phyloP scores from a whole-genome alignment of 2,888 invertebrate genomes.

The Leptogaster cylindrica region DNA sequence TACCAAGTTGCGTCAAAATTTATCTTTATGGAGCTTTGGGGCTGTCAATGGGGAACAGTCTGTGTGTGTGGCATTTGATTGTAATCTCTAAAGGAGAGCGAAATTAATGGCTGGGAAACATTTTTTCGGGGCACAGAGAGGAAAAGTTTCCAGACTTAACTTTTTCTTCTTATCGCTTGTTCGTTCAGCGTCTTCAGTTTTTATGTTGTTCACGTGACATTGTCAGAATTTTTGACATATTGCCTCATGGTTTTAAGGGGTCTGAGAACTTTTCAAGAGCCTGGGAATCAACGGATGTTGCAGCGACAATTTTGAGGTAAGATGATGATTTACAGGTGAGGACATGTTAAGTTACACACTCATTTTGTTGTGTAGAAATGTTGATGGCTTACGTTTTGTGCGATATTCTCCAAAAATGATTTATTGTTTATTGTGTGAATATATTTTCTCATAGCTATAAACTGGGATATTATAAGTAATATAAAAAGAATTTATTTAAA shows the following conservation, averaged over 20 bases:
- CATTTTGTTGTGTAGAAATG: slow-evolving; percentile 10
- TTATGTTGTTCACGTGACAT: slow-evolving; percentile 37
- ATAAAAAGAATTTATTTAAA: too few species aligned
- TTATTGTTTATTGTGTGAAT: too few species aligned
- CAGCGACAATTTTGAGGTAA: slow-evolving; percentile 8
- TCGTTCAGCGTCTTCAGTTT: slow-evolving; percentile 18
- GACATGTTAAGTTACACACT: slow-evolving; percentile 13
- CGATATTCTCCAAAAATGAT: too few species aligned
- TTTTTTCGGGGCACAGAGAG: slow-evolving; percentile 37
- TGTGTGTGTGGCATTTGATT: slow-evolving; percentile 41
- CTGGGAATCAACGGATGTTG: slow-evolving; percentile 24
- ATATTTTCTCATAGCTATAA: too few species aligned
- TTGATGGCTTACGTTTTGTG: too few species aligned
- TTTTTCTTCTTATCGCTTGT: not conserved
- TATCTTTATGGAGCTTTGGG: slow-evolving; percentile 40
- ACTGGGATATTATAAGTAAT: too few species aligned
- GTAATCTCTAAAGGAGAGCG: slow-evolving; percentile 38
- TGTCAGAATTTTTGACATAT: slow-evolving; percentile 39
- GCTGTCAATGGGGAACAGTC: slow-evolving; percentile 32
- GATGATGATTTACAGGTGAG: slow-evolving; percentile 20
- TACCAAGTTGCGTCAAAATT: slow-evolving; percentile 39
- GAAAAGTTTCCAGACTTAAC: slow-evolving; percentile 31
- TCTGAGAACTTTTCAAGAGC: slow-evolving; percentile 37
- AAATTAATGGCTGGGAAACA: slow-evolving; percentile 42
- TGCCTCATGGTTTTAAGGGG: slow-evolving; percentile 34